Evolutionary conservation across 2,797 vertebrate species (phyloP).

Genomic region (Onychomys torridus): DNA sequence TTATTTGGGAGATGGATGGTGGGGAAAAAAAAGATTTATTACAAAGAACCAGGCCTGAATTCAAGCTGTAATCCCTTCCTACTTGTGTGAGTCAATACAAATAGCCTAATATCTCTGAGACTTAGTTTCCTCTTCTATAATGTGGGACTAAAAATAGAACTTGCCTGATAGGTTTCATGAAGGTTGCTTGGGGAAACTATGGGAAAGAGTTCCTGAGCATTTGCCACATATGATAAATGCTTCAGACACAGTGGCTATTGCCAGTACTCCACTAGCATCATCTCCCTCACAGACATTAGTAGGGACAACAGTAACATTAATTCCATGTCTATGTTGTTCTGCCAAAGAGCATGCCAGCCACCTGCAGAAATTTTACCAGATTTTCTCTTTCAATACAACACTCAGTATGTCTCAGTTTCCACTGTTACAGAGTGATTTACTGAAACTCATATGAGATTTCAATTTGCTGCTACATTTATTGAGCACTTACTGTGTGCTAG

Average conservation of each 20-base stretch:
- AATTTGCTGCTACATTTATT: background rate
- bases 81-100: background rate
- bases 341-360: background rate
- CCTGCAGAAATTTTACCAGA: background rate
- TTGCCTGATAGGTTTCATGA: background rate
- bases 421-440: background rate
- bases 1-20: background rate
- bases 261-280: background rate
- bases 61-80: background rate
- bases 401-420: background rate
- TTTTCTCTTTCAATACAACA: background rate
- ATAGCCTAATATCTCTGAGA: background rate
- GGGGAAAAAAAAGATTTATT: background rate
- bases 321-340: background rate
- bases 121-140: background rate
- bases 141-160: background rate
- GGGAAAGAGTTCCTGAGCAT: background rate
- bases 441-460: background rate
- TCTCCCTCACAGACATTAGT: background rate
- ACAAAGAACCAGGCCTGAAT: background rate
- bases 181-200: background rate
- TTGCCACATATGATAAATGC: background rate
- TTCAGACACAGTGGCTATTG: background rate
- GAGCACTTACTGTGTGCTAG: background rate
- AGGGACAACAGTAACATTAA: background rate